Conservation (phyloP, 2,797 vertebrate species). For the Serranus cabrilla region DNA sequence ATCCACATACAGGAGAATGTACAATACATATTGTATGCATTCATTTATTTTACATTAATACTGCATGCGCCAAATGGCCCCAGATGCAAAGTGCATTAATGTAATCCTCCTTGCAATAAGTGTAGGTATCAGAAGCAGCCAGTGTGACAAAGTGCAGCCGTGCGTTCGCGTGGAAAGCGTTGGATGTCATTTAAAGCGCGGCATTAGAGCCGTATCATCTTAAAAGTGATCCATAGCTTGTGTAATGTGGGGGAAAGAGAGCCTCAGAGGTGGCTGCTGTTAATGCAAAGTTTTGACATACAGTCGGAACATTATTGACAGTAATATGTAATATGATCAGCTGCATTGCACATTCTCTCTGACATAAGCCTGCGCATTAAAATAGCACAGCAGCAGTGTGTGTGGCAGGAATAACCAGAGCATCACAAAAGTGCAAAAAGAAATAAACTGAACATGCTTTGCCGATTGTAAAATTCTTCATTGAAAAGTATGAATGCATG, state of each 20-base stretch:
- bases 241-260: conserved; percentile 26
- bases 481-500: neutral
- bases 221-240: conserved; percentile 39
- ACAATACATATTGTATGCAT: neutral
- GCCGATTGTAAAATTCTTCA: neutral
- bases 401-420: neutral
- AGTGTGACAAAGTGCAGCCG: conserved; percentile 16
- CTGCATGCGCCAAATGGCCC: conserved; percentile 10
- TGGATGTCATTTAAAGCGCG: conserved; percentile 36
- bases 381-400: neutral
- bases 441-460: neutral
- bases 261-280: conserved; percentile 45
- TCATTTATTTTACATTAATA: conserved; percentile 34
- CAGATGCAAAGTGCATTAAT: conserved; percentile 22
- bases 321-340: conserved; percentile 34
- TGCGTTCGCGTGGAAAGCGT: conserved; percentile 20
- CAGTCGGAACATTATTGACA: conserved; percentile 27
- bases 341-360: neutral
- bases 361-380: conserved; percentile 32
- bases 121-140: conserved; percentile 11
- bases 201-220: conserved; percentile 21
- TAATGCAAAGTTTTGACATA: conserved; percentile 44
- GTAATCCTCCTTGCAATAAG: conserved; percentile 24
- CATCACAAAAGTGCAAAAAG: neutral
- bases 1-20: neutral